phyloP scores from a whole-genome alignment of 2,888 invertebrate genomes.

The Melinopterus prodromus region DNA sequence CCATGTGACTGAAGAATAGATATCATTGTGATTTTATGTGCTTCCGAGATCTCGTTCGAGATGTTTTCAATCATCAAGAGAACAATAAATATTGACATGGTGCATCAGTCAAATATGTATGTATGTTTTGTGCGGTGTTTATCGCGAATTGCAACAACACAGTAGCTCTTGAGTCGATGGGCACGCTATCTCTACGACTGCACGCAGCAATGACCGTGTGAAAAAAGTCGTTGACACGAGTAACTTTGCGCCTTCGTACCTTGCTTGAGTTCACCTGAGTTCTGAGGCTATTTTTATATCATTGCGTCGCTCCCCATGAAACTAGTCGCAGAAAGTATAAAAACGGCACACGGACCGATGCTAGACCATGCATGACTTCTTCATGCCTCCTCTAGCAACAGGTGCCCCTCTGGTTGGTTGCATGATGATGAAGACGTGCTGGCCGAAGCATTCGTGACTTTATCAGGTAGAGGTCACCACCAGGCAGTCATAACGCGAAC shows the following conservation, averaged over 20 bases:
- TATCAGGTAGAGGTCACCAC: constrained; percentile 34
- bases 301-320: constrained; percentile 11
- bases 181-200: constrained; percentile 13
- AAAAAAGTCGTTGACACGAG: constrained; percentile 25
- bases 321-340: not conserved
- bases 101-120: not conserved
- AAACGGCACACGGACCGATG: constrained; percentile 5
- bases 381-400: not conserved
- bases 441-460: constrained; percentile 27
- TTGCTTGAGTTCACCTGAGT: not conserved
- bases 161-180: not conserved
- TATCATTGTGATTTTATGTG: not conserved
- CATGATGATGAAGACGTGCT: not conserved
- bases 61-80: constrained; percentile 7
- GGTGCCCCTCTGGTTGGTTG: not conserved
- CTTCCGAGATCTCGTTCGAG: not conserved
- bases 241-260: constrained; percentile 16
- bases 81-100: not conserved
- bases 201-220: constrained; percentile 19
- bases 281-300: not conserved
- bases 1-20: not conserved
- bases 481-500: constrained; percentile 31
- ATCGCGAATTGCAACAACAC: not conserved
- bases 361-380: constrained; percentile 4
- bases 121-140: not conserved